Base-by-base conservation (phyloP, 1,140 invertebrate genomes). In the Diachasma alloeum region DNA sequence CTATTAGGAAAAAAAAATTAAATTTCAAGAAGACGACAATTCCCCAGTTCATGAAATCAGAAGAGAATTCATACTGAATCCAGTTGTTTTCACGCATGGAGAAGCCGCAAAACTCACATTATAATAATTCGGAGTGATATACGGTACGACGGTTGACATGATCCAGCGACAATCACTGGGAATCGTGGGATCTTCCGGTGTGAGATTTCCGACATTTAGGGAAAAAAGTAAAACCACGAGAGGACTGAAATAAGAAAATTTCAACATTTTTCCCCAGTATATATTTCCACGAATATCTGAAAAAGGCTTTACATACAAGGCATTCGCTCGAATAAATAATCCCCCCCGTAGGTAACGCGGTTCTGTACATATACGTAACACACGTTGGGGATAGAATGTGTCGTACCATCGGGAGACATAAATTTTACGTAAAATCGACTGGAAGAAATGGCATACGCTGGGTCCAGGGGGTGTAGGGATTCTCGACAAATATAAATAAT, bases 391-490 rank as follows among this genome's bases (percentile, higher is more conserved):
- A 37, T 37, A 68, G 66, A 68, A 19, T 68, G n/a, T 68, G 36
- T 68, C 2, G 36, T 68, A 36, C 72, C 48, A 37, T 73, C 26
- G 72, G 56, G 72, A 73, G 26, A 73, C 36, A 73, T 73, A 73
- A 73, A 73, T 73, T 73, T 73, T 66, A 19, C 19, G 72, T 73
- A 73, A 73, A 73, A 73, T 73, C 39, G 72, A 73, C 56, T 66
- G 72, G 72, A 73, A 73, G 53, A 73, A 73, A 73, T 63, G 53
- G 72, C 72, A 73, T 73, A 73, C 72, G 56, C 59, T 73, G 26
- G 71, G 46, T 56, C 72, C 24, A 73, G 53, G 31, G 36, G 24
- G 31, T 66, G 13, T 39, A 15, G 24, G 36, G 11, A 68, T 19
- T 56, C 53, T 22, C 11, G 37, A 24, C 26, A 73, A 63, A 66